These are phyloP conservation scores for Eutolmus rufibarbis DNA, from an alignment of 2,888 invertebrate genomes.

Conservation along the genomic window DNA sequence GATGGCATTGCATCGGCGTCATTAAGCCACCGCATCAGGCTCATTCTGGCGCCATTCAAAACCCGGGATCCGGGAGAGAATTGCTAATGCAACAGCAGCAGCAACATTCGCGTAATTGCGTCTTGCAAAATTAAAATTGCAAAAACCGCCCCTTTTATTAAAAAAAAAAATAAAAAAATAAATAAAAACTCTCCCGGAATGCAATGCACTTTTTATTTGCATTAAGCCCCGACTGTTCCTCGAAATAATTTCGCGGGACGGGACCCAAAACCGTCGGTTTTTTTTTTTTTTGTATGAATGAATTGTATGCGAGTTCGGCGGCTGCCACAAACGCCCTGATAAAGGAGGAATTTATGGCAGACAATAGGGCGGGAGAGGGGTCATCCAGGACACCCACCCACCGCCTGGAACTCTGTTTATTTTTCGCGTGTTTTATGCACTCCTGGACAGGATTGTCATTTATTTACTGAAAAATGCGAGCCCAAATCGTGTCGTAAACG, in stretches of 20 bases:
- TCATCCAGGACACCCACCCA: background rate
- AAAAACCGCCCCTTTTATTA: background rate
- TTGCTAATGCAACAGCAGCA: background rate
- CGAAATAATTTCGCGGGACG: background rate
- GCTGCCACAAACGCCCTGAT: background rate
- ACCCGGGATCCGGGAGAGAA: background rate
- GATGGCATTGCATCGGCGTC: background rate
- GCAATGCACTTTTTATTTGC: background rate
- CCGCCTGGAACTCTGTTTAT: background rate
- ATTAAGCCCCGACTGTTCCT: background rate
- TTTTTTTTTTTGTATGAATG: background rate
- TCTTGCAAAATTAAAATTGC: slow-evolving; percentile 11
- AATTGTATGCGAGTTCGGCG: background rate
- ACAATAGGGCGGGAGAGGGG: background rate
- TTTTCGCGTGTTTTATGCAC: background rate
- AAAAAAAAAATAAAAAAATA: background rate
- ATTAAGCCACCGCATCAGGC: background rate
- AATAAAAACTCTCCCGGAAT: background rate
- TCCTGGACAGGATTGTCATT: background rate
- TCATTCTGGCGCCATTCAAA: background rate
- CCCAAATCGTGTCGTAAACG: slow-evolving; percentile 12
- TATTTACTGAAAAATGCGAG: slow-evolving; percentile 7
- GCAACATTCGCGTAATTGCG: background rate
- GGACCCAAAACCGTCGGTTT: background rate
- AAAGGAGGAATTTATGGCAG: background rate